phyloP scores from a whole-genome alignment of 2,797 vertebrate species.

The Etheostoma perlongum region DNA sequence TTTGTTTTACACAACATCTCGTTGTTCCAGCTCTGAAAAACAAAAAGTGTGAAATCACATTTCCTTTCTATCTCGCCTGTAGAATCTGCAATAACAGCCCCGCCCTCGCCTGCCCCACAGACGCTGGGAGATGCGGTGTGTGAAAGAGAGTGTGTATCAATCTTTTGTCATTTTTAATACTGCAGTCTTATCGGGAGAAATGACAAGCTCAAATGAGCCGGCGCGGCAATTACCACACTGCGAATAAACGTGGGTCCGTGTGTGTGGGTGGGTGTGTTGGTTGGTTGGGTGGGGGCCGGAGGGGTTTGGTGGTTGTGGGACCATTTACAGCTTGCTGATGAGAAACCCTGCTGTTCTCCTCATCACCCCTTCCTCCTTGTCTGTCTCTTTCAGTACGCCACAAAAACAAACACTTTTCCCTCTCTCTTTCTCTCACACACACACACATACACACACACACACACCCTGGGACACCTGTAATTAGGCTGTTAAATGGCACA shows the following conservation, averaged over 20 bases:
- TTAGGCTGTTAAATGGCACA: slow-evolving; percentile 69
- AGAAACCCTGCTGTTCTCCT: slow-evolving; percentile 65
- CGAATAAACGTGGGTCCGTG: slow-evolving; percentile 52
- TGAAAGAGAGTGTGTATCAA: slow-evolving; percentile 67
- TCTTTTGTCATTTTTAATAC: slow-evolving; percentile 83
- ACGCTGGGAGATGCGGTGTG: slow-evolving; percentile 28
- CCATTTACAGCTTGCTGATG: slow-evolving; percentile 71
- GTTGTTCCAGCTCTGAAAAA: slow-evolving; percentile 55
- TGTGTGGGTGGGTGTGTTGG: slow-evolving; percentile 19
- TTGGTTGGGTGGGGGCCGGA: slow-evolving; percentile 30
- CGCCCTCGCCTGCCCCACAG: slow-evolving; percentile 48
- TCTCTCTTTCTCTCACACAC: slow-evolving; percentile 16
- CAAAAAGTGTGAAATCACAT: slow-evolving; percentile 72
- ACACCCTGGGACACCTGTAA: slow-evolving; percentile 72
- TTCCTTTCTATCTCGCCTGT: slow-evolving; percentile 66
- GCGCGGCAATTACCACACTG: slow-evolving; percentile 70
- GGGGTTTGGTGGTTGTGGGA: slow-evolving; percentile 45
- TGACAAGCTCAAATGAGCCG: slow-evolving; percentile 80
- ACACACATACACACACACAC: slow-evolving; percentile 19
- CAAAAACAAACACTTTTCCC: slow-evolving; percentile 14
- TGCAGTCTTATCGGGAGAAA: slow-evolving; percentile 73
- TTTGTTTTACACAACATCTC: slow-evolving; percentile 57
- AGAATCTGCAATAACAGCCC: slow-evolving; percentile 72
- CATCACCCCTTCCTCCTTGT: slow-evolving; percentile 54
- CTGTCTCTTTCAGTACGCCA: slow-evolving; percentile 31